Percentiles rank a stretch among this genome's conserved stretches.
These are phyloP conservation scores for Coecobrya sp. DNA, from an alignment of 2,888 invertebrate species.

Conservation along the genomic window DNA sequence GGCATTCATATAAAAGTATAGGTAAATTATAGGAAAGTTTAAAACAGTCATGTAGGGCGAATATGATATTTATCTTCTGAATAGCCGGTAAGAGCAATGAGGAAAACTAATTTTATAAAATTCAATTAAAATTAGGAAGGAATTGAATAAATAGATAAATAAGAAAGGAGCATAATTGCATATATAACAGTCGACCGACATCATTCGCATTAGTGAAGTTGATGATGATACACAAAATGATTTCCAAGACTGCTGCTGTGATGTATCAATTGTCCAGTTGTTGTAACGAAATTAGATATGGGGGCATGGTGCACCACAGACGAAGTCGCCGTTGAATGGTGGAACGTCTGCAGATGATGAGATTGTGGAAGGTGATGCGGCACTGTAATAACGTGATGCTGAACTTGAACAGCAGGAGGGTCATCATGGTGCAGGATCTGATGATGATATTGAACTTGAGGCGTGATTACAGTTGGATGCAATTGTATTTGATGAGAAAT, in stretches of 20 bases:
- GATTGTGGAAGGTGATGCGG: slow-evolving; percentile 40
- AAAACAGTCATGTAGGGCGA: too few relatives aligned
- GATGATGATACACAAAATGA: slow-evolving; percentile 71
- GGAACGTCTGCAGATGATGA: slow-evolving; percentile 53
- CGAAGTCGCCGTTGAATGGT: slow-evolving; percentile 37
- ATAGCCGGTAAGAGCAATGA: too few relatives aligned
- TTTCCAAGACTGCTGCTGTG: slow-evolving; percentile 72
- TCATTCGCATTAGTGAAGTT: background rate
- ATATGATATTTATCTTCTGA: too few relatives aligned
- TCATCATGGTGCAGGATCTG: slow-evolving; percentile 73
- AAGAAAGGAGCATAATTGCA: background rate
- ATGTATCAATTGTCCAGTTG: slow-evolving; percentile 73
- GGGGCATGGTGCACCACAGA: slow-evolving; percentile 35
- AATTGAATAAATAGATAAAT: background rate
- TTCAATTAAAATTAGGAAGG: background rate
- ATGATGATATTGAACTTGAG: slow-evolving; percentile 79
- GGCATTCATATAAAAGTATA: too few relatives aligned
- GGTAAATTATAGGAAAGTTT: too few relatives aligned
- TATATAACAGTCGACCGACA: background rate
- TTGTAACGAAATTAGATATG: slow-evolving; percentile 63
- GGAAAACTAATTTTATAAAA: too few relatives aligned
- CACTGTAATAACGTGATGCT: slow-evolving; percentile 54
- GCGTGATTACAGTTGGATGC: slow-evolving; percentile 69
- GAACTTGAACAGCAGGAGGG: slow-evolving; percentile 42
- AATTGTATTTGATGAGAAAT: slow-evolving; percentile 69